A percentile compares a stretch with the other conserved stretches of the same genome.
Evolutionary conservation across 2,888 invertebrate species (phyloP).

Genomic region (Papilio protenor): DNA sequence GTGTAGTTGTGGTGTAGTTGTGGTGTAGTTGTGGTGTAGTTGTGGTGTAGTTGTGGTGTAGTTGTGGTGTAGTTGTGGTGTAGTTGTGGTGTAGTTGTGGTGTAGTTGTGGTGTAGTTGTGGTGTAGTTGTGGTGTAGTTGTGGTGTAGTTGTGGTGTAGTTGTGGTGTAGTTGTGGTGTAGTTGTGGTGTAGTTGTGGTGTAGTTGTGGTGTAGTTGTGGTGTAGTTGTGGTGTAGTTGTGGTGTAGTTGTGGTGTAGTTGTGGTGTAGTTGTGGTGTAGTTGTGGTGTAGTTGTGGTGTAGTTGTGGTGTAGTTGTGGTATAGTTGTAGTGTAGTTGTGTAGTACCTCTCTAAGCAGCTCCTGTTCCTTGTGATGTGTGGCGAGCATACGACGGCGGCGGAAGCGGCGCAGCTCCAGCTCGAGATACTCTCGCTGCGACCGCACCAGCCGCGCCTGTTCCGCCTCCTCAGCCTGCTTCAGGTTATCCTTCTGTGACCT

Average conservation of each 20-base stretch:
- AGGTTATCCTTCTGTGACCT: conserved; percentile 95
- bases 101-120: too few relatives aligned
- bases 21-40: too few relatives aligned
- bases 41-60: too few relatives aligned
- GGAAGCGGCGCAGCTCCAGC: conserved; percentile 95
- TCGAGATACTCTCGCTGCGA: conserved; percentile 96
- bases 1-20: conserved; percentile 42
- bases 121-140: too few relatives aligned
- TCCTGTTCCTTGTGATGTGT: conserved; percentile 96
- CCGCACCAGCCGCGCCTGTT: conserved; percentile 93
- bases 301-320: too few relatives aligned
- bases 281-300: conserved; percentile 43
- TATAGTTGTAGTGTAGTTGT: conserved; percentile 41
- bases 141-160: conserved; percentile 43
- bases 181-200: conserved; percentile 41
- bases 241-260: too few relatives aligned
- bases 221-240: too few relatives aligned
- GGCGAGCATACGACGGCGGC: conserved; percentile 94
- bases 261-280: too few relatives aligned
- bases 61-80: conserved; percentile 44
- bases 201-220: too few relatives aligned
- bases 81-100: too few relatives aligned
- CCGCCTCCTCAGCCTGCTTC: conserved; percentile 95
- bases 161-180: too few relatives aligned
- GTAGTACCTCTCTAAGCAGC: conserved; percentile 91